A percentile compares a stretch with the other conserved stretches of the same genome.
phyloP scores from a whole-genome alignment of 2,797 vertebrate genomes.

The Rhabdomys pumilio region DNA sequence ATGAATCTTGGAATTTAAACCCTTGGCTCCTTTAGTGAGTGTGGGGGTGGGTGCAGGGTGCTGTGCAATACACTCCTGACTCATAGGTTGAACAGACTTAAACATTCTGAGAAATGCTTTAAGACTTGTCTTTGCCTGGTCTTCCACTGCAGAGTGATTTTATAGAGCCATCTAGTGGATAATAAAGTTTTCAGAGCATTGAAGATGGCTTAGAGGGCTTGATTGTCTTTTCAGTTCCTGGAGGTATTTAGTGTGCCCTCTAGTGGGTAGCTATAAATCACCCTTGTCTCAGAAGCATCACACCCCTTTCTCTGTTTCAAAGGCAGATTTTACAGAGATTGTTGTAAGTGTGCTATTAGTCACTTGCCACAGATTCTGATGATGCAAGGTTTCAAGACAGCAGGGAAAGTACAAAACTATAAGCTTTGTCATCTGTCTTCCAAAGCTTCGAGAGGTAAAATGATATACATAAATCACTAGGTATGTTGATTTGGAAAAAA shows the following conservation, averaged over 20 bases:
- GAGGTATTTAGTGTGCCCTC: conserved; percentile 83
- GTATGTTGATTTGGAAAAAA: not conserved
- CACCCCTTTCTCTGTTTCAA: not conserved
- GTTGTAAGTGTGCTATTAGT: not conserved
- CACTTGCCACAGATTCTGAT: not conserved
- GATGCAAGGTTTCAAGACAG: not conserved
- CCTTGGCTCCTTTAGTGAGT: not conserved
- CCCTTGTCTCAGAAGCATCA: not conserved
- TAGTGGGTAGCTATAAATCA: conserved; percentile 78
- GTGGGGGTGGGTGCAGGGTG: not conserved
- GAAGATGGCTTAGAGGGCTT: not conserved
- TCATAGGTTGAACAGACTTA: not conserved
- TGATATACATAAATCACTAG: not conserved
- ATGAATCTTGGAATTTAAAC: not conserved
- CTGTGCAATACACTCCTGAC: not conserved
- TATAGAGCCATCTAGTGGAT: conserved; percentile 84
- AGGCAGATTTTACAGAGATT: not conserved
- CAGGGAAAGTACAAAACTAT: not conserved
- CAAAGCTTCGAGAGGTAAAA: conserved; percentile 32
- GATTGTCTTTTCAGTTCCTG: conserved; percentile 31
- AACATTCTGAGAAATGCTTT: not conserved
- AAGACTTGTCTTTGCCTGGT: conserved; percentile 8
- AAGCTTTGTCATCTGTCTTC: not conserved
- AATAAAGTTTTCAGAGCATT: not conserved
- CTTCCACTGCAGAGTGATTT: conserved; percentile 71